Evolutionary conservation across 1,140 invertebrate genomes (phyloP).

Genomic region (Carposina sasakii): DNA sequence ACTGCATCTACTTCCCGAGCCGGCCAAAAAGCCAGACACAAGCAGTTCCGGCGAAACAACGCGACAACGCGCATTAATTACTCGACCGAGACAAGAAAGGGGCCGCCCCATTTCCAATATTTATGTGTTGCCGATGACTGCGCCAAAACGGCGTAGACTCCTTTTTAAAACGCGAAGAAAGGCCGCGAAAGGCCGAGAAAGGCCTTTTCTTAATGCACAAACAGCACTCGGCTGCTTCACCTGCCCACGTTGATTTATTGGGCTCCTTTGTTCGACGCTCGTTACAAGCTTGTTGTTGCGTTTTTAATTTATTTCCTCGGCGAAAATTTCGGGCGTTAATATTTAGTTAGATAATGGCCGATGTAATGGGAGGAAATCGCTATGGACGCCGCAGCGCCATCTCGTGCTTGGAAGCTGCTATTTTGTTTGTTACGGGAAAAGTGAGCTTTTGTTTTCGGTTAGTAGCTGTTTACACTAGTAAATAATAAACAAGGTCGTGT

Average conservation of each 20-base stretch:
- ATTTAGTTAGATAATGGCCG: slow-evolving; percentile 60
- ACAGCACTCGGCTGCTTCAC: slow-evolving; percentile 64
- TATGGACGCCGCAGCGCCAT: too few relatives aligned
- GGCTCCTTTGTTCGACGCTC: slow-evolving; percentile 62
- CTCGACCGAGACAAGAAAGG: slow-evolving; percentile 66
- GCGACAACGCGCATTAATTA: slow-evolving; percentile 67
- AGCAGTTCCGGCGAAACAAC: too few relatives aligned
- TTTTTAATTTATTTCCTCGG: slow-evolving; percentile 70
- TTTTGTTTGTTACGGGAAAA: too few relatives aligned
- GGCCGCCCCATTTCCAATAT: slow-evolving; percentile 69
- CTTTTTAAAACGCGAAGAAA: slow-evolving; percentile 71
- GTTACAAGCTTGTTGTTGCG: slow-evolving; percentile 70
- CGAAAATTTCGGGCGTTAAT: slow-evolving; percentile 58
- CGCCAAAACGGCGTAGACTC: slow-evolving; percentile 68
- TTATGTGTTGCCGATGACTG: slow-evolving; percentile 73
- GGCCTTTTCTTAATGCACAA: slow-evolving; percentile 68
- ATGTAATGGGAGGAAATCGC: slow-evolving; percentile 38
- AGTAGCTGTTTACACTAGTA: too few relatives aligned
- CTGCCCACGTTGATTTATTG: slow-evolving; percentile 68
- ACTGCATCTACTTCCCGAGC: too few relatives aligned
- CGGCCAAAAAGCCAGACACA: too few relatives aligned
- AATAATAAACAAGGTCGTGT: too few relatives aligned
- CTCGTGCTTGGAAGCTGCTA: too few relatives aligned
- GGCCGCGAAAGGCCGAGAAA: slow-evolving; percentile 60
- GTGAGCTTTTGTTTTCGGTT: too few relatives aligned